phyloP scores from a whole-genome alignment of 2,888 invertebrate genomes.

The Tetragonisca angustula region DNA sequence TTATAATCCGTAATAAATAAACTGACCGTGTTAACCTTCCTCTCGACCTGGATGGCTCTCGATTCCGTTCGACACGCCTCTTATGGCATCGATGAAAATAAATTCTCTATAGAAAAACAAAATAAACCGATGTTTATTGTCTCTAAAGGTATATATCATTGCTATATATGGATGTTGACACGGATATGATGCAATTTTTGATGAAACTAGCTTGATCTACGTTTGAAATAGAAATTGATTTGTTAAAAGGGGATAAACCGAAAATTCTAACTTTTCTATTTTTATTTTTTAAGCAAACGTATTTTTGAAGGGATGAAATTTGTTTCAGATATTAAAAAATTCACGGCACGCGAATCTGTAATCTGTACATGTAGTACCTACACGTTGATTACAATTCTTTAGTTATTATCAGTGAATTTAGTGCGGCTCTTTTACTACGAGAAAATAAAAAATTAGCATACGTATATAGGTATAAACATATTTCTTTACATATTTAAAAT shows the following conservation, averaged over 20 bases:
- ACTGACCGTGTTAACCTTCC: constrained; percentile 15
- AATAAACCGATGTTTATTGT: neutral
- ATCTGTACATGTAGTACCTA: neutral
- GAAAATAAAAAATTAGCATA: neutral
- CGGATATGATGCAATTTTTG: neutral
- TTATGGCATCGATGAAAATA: neutral
- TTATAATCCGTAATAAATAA: constrained; percentile 11
- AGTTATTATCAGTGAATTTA: neutral
- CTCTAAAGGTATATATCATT: neutral
- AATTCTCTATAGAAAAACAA: neutral
- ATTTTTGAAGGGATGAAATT: too few relatives aligned
- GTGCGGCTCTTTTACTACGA: neutral
- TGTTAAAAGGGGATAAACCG: neutral
- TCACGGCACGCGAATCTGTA: neutral
- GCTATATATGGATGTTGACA: neutral
- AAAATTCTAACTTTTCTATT: neutral
- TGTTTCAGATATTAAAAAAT: neutral
- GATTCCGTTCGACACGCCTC: neutral
- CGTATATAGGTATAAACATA: too few relatives aligned
- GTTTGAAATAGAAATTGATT: neutral
- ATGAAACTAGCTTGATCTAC: neutral
- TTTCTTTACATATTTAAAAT: neutral
- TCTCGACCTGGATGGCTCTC: neutral
- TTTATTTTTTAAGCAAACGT: neutral
- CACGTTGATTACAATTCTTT: neutral